These are phyloP conservation scores for Hydropsyche betteni DNA, from an alignment of 2,888 invertebrate genomes.

Conservation along the genomic window DNA sequence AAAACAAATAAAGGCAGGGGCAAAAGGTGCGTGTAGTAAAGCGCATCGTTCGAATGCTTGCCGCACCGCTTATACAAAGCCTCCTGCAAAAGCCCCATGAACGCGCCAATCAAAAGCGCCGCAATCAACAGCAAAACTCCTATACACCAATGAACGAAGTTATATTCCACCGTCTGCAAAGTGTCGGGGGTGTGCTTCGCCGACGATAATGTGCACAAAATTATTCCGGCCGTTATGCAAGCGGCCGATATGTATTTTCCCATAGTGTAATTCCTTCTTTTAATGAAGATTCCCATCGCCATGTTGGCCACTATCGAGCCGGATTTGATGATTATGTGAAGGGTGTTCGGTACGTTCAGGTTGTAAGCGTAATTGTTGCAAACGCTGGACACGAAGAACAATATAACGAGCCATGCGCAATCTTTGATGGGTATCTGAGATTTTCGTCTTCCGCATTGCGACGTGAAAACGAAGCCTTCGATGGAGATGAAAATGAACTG, in stretches of 20 bases:
- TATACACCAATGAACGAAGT: conserved; percentile 43
- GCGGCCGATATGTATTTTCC: conserved; percentile 80
- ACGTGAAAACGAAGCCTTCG: conserved; percentile 75
- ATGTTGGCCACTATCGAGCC: conserved; percentile 84
- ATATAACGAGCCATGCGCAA: conserved; percentile 72
- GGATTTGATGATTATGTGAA: conserved; percentile 88
- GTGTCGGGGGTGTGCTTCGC: conserved; percentile 46
- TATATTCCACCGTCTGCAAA: not conserved
- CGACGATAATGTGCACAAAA: conserved; percentile 77
- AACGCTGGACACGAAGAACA: conserved; percentile 79
- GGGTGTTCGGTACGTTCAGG: conserved; percentile 83
- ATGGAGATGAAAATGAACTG: conserved; percentile 80
- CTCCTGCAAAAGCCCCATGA: conserved; percentile 82
- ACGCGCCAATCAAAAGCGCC: conserved; percentile 78
- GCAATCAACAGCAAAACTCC: conserved; percentile 63
- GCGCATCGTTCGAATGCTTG: conserved; percentile 77
- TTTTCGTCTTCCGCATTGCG: conserved; percentile 72
- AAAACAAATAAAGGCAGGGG: conserved; percentile 78
- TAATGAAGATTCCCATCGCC: conserved; percentile 75
- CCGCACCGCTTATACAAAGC: conserved; percentile 73
- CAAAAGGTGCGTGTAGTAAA: conserved; percentile 76
- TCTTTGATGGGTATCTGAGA: conserved; percentile 68
- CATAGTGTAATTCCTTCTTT: conserved; percentile 72
- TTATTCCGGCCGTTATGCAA: conserved; percentile 79
- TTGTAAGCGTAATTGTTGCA: conserved; percentile 81